Evolutionary conservation across 2,888 invertebrate species (phyloP).

Genomic region (Phortica okadai): DNA sequence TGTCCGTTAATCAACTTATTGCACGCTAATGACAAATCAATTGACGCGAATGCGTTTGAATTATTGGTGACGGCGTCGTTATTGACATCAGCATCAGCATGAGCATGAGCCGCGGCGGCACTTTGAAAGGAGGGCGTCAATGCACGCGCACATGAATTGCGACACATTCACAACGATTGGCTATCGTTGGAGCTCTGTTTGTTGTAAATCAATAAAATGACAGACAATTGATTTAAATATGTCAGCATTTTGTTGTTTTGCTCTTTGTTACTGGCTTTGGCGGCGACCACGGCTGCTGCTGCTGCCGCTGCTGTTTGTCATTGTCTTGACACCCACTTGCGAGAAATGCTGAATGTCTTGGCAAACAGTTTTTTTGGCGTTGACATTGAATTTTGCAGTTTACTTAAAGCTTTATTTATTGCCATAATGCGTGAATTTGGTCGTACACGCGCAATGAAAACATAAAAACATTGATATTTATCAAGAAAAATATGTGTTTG

Average conservation of each 20-base stretch:
- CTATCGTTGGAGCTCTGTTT: background rate
- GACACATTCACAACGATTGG: background rate
- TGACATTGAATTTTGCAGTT: conserved; percentile 30
- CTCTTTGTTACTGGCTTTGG: background rate
- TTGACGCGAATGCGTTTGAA: conserved; percentile 19
- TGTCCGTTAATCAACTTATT: conserved; percentile 14
- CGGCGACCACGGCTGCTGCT: background rate
- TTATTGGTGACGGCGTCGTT: background rate
- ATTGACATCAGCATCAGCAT: too few species aligned
- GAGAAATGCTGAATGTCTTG: conserved; percentile 45
- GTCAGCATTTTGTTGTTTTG: conserved; percentile 7
- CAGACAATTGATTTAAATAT: conserved; percentile 34
- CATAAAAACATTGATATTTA: too few species aligned
- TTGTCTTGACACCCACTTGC: conserved; percentile 64
- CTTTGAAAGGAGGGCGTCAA: background rate
- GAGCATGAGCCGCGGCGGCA: background rate
- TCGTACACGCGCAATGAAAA: background rate
- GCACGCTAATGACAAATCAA: conserved; percentile 29
- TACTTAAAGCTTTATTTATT: background rate
- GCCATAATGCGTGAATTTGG: background rate
- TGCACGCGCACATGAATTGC: background rate
- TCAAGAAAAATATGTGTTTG: background rate
- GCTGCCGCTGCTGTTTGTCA: conserved; percentile 51
- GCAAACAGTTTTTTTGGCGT: conserved; percentile 36
- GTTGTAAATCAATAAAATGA: conserved; percentile 20